phyloP scores from a whole-genome alignment of 2,797 vertebrate species.

The Lerista edwardsae region DNA sequence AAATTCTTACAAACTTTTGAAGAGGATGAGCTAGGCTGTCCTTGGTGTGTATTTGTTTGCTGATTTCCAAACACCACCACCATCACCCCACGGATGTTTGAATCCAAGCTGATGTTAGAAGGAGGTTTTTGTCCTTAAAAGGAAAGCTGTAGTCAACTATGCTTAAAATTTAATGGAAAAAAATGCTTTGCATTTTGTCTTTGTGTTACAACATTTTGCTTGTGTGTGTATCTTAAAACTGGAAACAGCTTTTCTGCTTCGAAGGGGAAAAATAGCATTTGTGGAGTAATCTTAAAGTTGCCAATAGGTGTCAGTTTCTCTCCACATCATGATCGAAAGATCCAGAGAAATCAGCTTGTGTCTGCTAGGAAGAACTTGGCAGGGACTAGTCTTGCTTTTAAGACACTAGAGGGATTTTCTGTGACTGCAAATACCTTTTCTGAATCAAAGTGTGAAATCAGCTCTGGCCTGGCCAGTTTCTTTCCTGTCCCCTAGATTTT shows the following conservation, averaged over 20 bases:
- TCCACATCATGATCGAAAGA: slow-evolving; percentile 48
- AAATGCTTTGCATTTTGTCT: slow-evolving; percentile 4
- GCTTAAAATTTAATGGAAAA: neutral
- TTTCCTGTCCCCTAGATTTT: neutral
- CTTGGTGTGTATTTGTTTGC: neutral
- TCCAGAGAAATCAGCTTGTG: neutral
- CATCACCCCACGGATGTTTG: neutral
- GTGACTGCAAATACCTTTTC: neutral
- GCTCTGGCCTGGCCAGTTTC: too few relatives aligned
- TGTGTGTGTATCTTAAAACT: neutral
- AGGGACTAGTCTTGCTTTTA: neutral
- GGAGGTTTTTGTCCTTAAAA: slow-evolving; percentile 9
- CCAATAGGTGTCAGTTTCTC: slow-evolving; percentile 74
- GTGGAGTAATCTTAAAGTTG: slow-evolving; percentile 65
- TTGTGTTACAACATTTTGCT: slow-evolving; percentile 1
- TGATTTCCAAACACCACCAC: neutral
- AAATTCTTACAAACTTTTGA: neutral
- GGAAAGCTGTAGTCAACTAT: neutral
- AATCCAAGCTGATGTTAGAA: neutral
- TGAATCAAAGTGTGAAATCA: neutral
- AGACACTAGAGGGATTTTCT: neutral
- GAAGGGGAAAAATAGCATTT: neutral
- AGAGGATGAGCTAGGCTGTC: neutral
- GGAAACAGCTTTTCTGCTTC: slow-evolving; percentile 2
- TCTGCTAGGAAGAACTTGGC: neutral